These are phyloP conservation scores for Aplocera efformata DNA, from an alignment of 2,888 invertebrate genomes.

Conservation along the genomic window DNA sequence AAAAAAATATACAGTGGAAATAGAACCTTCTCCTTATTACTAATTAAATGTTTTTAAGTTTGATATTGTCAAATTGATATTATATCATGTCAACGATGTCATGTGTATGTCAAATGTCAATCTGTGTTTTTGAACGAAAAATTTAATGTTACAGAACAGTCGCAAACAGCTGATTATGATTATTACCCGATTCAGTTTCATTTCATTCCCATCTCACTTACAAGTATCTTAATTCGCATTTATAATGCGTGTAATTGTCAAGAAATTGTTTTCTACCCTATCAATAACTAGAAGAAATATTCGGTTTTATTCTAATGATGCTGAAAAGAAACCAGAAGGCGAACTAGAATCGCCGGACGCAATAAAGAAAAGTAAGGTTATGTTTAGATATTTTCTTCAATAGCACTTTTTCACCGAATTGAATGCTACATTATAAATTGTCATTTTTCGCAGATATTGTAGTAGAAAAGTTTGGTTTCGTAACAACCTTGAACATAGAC, in stretches of 20 bases:
- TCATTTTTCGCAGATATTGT: constrained; percentile 56
- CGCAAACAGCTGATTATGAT: no score
- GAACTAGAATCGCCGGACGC: constrained; percentile 53
- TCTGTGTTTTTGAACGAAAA: no score
- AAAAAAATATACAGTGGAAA: no score
- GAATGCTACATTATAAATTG: neutral
- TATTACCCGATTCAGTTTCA: no score
- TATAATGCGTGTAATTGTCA: constrained; percentile 70
- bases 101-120: no score
- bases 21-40: no score
- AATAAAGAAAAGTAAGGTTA: constrained; percentile 63
- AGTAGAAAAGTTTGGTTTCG: constrained; percentile 82
- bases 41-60: no score
- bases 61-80: no score
- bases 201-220: no score
- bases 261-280: constrained; percentile 40
- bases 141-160: no score
- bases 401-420: neutral
- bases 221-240: no score
- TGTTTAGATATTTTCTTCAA: constrained; percentile 20
- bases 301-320: constrained; percentile 47
- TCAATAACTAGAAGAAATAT: constrained; percentile 35
- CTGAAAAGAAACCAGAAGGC: constrained; percentile 40
- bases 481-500: constrained; percentile 93
- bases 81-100: no score